These are phyloP conservation scores for Lepus townsendii DNA, from an alignment of 2,797 vertebrate genomes.

Conservation along the genomic window DNA sequence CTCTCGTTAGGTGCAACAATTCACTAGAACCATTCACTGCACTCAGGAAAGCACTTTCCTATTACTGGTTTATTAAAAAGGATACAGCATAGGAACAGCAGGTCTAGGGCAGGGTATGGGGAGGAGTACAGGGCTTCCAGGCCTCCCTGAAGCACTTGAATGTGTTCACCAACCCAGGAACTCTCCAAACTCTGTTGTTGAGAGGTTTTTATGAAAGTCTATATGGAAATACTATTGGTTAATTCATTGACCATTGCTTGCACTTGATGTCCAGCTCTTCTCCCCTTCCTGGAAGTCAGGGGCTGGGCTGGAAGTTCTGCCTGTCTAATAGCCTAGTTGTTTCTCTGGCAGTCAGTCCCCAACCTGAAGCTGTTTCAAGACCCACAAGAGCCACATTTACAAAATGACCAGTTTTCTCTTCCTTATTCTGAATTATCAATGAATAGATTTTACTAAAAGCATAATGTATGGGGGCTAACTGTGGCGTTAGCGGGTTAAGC, in stretches of 20 bases:
- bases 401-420: neutral
- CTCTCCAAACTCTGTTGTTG: neutral
- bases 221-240: neutral
- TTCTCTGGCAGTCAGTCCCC: neutral
- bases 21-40: neutral
- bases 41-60: neutral
- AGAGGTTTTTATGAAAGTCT: neutral
- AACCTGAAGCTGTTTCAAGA: neutral
- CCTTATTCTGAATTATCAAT: constrained; percentile 31
- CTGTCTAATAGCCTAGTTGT: neutral
- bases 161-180: too few relatives aligned
- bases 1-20: neutral
- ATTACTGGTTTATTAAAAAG: neutral
- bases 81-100: neutral
- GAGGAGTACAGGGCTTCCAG: neutral
- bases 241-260: neutral
- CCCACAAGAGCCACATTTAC: neutral
- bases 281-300: neutral
- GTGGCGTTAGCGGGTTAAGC: too few relatives aligned
- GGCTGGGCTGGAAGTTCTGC: neutral
- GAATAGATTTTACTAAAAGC: constrained; percentile 5
- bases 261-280: neutral
- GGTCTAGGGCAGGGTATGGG: accelerated
- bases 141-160: neutral
- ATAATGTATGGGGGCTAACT: neutral